Percentiles rank a stretch among this genome's conserved stretches.
Evolutionary conservation across 37 sponge, comb jelly and placozoan genomes (phyloP).

Genomic region (Haliclona indistincta): DNA sequence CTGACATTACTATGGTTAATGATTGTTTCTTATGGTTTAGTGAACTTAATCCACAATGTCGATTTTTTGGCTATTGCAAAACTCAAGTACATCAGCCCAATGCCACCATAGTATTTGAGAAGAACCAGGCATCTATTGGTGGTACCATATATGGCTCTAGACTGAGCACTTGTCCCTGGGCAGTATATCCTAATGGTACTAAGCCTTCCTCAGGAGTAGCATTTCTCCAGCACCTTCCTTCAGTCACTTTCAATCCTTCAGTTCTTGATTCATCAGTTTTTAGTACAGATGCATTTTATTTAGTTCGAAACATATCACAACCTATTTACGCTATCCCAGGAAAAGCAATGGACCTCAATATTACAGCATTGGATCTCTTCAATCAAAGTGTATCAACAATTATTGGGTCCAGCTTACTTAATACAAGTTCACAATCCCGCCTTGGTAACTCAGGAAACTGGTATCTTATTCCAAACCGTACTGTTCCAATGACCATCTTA

Average conservation of each 20-base stretch:
- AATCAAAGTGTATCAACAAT: neutral
- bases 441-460: conserved; percentile 32
- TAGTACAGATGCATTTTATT: too few relatives aligned
- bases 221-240: too few relatives aligned
- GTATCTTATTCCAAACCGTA: conserved; percentile 1
- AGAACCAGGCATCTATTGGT: conserved; percentile 5
- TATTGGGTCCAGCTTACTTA: too few relatives aligned
- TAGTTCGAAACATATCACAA: too few relatives aligned
- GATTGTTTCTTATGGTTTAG: conserved; percentile 13
- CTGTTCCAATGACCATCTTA: neutral
- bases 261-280: too few relatives aligned
- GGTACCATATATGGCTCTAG: conserved; percentile 3
- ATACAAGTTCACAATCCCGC: too few relatives aligned
- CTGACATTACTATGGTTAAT: too few relatives aligned
- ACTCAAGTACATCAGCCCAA: neutral
- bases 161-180: conserved; percentile 13
- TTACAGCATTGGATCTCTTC: neutral
- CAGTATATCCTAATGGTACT: too few relatives aligned
- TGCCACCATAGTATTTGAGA: neutral
- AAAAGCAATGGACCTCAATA: neutral
- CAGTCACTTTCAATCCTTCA: too few relatives aligned
- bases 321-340: conserved; percentile 7
- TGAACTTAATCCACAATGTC: neutral
- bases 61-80: neutral
- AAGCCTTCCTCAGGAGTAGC: too few relatives aligned